Evolutionary conservation across 2,888 invertebrate species (phyloP), one percentile per base, ranked within the genome.

Genomic region (Pristionchus fissidentatus): DNA sequence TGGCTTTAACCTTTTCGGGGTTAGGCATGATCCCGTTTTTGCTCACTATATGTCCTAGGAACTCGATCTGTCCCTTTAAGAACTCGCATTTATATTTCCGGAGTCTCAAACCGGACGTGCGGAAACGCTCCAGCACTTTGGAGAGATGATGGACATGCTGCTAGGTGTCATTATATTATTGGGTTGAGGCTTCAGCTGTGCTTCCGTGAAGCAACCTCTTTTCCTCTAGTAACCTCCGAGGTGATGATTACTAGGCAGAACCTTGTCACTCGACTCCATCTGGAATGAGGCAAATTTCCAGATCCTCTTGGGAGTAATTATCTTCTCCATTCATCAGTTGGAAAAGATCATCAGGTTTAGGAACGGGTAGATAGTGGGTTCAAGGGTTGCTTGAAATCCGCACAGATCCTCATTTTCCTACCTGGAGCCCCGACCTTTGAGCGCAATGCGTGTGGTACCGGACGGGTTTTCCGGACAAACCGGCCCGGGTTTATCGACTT

Each of bases 11-110:
- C 70, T 90, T 91, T 13, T 86, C 81, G 15, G 87, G 84, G 10
- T 84, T 66, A 22, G 88, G 86, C 38, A 83, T 84, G 5, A 88
- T 77, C 2, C 91, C 91, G 10, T 87, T 52, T n/a, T 79, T 75
- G 46, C 85, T 84, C 19, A 89, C 84, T 15, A 77, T 38, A 82
- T 89, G 87, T 10, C 90, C 91, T n/a, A 91, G 78, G 84, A 90
- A 90, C 13, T 85, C 84, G 3, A 91, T 86, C 46, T 85, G 78
- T 8, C 83, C 78, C 26, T 81, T 70, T 29, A 87, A 46, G 81
- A 89, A 90, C 22, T 81, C 78, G 83, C 89, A 91, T 70, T 91
- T 90, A 3, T 84, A 86, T n/a, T 62, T 82, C 35, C 87, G 87
- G 8, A 89, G 79, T 5, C 86, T 75, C n/a, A 89, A 70, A 15